phyloP scores from a whole-genome alignment of 2,113 vertebrate species.

The Oncorhynchus clarkii region DNA sequence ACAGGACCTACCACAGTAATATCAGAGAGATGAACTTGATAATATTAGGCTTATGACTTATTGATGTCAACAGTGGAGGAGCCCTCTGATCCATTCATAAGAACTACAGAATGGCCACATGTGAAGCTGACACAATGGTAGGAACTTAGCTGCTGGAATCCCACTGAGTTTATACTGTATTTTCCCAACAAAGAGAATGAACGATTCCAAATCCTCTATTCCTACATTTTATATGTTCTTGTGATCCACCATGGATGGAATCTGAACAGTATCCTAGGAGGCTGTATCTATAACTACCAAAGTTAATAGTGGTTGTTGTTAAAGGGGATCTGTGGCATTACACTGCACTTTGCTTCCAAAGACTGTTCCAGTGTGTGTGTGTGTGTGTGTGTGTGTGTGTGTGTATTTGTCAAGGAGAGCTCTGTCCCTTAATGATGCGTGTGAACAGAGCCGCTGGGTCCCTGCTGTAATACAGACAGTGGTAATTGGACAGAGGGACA shows the following conservation, averaged over 20 bases:
- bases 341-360: background rate
- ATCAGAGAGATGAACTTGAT: background rate
- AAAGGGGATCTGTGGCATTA: background rate
- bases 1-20: background rate
- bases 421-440: background rate
- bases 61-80: background rate
- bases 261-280: background rate
- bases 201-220: no score
- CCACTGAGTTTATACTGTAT: no score
- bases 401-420: background rate
- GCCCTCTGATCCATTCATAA: background rate
- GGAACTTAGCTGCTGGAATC: background rate
- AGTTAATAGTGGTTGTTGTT: background rate
- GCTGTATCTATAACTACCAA: background rate
- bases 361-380: background rate
- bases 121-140: background rate
- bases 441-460: slow-evolving; percentile 20
- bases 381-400: background rate
- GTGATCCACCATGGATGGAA: no score
- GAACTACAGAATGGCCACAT: background rate
- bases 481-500: slow-evolving; percentile 80
- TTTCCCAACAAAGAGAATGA: no score
- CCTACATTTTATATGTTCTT: no score
- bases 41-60: background rate
- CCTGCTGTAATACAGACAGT: slow-evolving; percentile 70